A percentile compares a stretch with the other conserved stretches of the same genome.
Evolutionary conservation across 2,888 invertebrate species (phyloP).

Genomic region (Nephrotoma appendiculata): DNA sequence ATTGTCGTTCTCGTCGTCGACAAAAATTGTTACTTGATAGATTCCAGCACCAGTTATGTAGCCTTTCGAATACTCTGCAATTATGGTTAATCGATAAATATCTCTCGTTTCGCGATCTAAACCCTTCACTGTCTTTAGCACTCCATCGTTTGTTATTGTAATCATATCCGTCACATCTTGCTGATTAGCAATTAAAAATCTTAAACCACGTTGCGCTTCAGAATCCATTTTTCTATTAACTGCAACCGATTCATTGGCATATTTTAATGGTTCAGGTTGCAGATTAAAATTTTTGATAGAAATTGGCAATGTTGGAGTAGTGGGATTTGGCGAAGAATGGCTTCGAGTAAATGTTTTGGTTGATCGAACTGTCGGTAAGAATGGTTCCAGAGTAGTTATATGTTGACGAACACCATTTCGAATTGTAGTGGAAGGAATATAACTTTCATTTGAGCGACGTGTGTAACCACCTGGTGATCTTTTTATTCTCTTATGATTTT

Average conservation of each 20-base stretch:
- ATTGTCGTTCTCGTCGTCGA: constrained; percentile 80
- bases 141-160: constrained; percentile 62
- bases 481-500: not conserved
- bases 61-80: constrained; percentile 62
- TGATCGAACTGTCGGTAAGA: not conserved
- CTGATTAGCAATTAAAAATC: constrained; percentile 68
- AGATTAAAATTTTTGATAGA: not conserved
- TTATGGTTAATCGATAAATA: constrained; percentile 60
- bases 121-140: constrained; percentile 59
- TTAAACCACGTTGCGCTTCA: constrained; percentile 36
- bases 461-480: not conserved
- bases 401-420: not conserved
- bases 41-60: constrained; percentile 54
- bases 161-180: constrained; percentile 68
- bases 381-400: not conserved
- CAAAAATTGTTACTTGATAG: constrained; percentile 63
- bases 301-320: not conserved
- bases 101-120: constrained; percentile 63
- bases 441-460: not conserved
- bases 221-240: not conserved
- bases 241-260: not conserved
- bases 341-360: not conserved
- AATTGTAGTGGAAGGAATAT: not conserved
- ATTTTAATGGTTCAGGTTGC: not conserved
- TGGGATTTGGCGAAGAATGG: not conserved